Conservation (phyloP, 1,140 invertebrate genomes). For the Macrobrachium rosenbergii region DNA sequence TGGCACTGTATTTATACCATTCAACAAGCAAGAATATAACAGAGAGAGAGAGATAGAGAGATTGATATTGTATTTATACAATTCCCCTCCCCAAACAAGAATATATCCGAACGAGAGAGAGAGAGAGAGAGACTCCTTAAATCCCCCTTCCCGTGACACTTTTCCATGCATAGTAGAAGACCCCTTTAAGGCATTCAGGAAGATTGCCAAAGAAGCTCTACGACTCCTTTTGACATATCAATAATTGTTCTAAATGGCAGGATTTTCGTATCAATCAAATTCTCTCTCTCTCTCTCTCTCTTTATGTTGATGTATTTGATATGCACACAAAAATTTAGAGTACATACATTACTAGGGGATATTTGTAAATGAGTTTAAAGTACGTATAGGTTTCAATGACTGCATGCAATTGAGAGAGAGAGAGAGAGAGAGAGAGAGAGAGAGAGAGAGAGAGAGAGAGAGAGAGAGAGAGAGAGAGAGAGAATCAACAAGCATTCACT, state of each 20-base stretch:
- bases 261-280: not conserved
- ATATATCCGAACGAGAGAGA: not conserved
- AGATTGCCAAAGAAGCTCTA: no score
- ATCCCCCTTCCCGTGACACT: no score
- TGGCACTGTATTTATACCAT: no score
- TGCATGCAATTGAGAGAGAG: not conserved
- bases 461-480: constrained; percentile 12
- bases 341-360: not conserved
- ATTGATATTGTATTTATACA: not conserved
- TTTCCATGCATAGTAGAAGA: no score
- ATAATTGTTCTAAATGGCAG: no score
- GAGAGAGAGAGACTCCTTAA: not conserved
- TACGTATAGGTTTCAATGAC: not conserved
- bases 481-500: not conserved
- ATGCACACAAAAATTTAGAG: not conserved
- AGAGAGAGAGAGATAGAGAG: constrained; percentile 1
- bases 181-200: no score
- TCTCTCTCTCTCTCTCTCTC: constrained; percentile 4
- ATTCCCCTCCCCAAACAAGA: not conserved
- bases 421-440: constrained; percentile 16
- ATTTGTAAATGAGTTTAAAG: no score
- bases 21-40: no score
- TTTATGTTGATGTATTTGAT: no score
- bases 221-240: no score
- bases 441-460: constrained; percentile 30